Evolutionary conservation across 2,888 invertebrate species (phyloP).

Genomic region (Cylindroiulus punctatus): DNA sequence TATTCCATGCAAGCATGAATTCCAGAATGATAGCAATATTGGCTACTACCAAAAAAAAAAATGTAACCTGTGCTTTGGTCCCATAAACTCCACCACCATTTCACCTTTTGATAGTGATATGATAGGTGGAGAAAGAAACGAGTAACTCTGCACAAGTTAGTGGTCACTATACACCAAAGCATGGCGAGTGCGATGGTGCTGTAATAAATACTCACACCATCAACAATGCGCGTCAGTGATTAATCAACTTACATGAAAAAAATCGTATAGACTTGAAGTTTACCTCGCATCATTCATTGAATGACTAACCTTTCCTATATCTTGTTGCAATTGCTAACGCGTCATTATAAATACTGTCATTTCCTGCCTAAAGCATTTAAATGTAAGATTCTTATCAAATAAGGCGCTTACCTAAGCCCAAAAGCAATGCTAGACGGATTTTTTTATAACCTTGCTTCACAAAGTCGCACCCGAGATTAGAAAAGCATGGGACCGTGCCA

Average conservation of each 20-base stretch:
- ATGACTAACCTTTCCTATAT: no score
- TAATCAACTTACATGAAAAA: background rate
- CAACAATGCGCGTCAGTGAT: background rate
- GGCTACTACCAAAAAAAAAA: background rate
- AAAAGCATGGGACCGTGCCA: conserved; percentile 24
- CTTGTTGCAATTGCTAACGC: no score
- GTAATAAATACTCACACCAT: no score
- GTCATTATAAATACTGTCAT: no score
- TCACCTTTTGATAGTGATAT: background rate
- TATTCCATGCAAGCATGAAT: background rate
- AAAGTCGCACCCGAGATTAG: conserved; percentile 20
- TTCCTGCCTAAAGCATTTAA: background rate
- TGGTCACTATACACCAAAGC: no score
- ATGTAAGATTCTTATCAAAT: background rate
- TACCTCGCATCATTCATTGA: no score
- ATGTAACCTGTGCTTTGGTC: background rate
- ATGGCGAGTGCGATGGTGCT: no score
- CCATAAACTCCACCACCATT: background rate
- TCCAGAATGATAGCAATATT: background rate
- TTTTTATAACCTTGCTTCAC: background rate
- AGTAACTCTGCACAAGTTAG: background rate
- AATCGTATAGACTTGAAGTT: background rate
- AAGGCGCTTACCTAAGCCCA: conserved; percentile 17
- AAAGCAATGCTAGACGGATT: background rate
- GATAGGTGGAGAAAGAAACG: background rate